Base-by-base conservation (phyloP, 1,140 invertebrate species). In the Callitettix versicolor region DNA sequence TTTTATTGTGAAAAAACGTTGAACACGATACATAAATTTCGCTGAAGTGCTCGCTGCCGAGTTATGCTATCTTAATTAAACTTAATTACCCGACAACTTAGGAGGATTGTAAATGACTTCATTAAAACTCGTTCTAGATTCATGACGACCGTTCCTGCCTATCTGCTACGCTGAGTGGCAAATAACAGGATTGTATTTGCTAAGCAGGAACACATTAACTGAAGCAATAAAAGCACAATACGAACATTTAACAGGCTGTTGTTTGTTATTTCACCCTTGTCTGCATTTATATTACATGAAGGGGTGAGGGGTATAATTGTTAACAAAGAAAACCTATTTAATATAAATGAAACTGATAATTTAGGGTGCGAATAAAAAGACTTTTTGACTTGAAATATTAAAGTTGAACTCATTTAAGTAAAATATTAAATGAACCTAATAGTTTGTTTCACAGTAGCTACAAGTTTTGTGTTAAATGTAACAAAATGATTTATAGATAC, bases 41-140 rank as follows among this genome's bases (percentile, higher is more conserved):
- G 21, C 3, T n/a, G 43, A n/a, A 22, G 43, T 20, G 20, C 43
- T 21, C 43, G 21, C 21, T 46, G 21, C 43, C 43, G 20, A 46
- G 21, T 46, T 46, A 46, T 46, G 43, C 43, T 46, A 46, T 46
- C 43, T 46, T 46, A 46, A 46, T 46, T 46, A 46, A 46, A 46
- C 14, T 46, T 46, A 46, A 46, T 46, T 46, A 26, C 43, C 21
- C 43, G 43, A 46, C 43, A 26, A 24, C 26, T 46, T 14, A 46
- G 43, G 43, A 46, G 26, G 26, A 46, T 26, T 46, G n/a, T 46
- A 26, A 46, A 46, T 26, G 43, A 26, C 43, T 46, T 46, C 43
- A 46, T 46, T 46, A 46, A 46, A 46, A 46, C 43, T 26, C 43
- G 21, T 46, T 11, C 43, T 21, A 46, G 26, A 21, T 46, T 46